Base-by-base conservation (phyloP, 2,797 vertebrate genomes). In the Setipinna tenuifilis region DNA sequence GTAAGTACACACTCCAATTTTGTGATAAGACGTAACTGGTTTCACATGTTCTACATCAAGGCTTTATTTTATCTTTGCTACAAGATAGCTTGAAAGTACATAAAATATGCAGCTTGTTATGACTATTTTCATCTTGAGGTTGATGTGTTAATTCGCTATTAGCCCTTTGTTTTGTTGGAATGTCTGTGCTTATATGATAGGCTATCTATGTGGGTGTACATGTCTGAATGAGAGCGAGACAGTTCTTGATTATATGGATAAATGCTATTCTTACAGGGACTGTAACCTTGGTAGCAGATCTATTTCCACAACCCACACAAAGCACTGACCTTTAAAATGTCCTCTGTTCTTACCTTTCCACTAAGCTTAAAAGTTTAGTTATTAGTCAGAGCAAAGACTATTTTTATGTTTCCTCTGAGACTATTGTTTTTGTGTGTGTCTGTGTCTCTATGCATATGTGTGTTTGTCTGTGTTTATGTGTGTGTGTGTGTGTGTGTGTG, bases 191-290 rank as follows among this genome's bases (percentile, higher is more conserved):
- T 16, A 21, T 25, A 78, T 78, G 6, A 2, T 0, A 11, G 71
- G 2, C 1, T 35, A 78, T 75, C 17, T 41, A 25, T 19, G 35
- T 21, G 71, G 17, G 19, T 78, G n/a, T 23, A 80, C 6, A 54
- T 17, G n/a, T 50, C 7, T 28, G 28, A 87, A 35, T 2, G 25
- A 78, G 31, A 44, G 35, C 16, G 31, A 21, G 14, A 21, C 12
- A 71, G 19, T 78, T 7, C 35, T 78, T 78, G 31, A 78, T 44
- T 78, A 19, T 71, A 31, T 78, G 35, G 71, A 78, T 44, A 75
- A 75, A 75, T 21, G 31, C 68, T 75, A 1, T 19, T 9, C 31
- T 78, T 78, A 78, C 71, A n/a, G 31, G 16, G 16, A 78, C 71
- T 44, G 35, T 78, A 78, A 78, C 71, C 71, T 78, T 78, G 35